Evolutionary conservation across 2,797 vertebrate species (phyloP).

Genomic region (Pempheris klunzingeri): DNA sequence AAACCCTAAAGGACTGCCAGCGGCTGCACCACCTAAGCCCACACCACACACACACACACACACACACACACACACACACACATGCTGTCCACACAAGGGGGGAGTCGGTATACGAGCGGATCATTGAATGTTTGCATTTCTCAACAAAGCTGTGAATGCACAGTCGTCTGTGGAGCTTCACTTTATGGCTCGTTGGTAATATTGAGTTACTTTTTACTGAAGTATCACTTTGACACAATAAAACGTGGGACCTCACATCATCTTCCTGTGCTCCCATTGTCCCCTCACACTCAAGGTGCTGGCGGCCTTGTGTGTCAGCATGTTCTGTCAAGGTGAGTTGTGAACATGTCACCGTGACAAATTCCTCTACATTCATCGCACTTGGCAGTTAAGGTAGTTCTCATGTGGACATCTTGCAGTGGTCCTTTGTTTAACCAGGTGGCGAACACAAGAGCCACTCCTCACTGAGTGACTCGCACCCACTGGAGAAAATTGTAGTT

Average conservation of each 20-base stretch:
- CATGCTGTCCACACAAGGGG: conserved; percentile 54
- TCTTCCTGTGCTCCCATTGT: conserved; percentile 9
- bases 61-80: conserved; percentile 60
- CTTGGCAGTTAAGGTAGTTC: conserved; percentile 60
- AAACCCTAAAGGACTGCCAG: conserved; percentile 66
- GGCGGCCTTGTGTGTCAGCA: conserved; percentile 34
- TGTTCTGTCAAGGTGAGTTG: conserved; percentile 37
- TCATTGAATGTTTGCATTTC: conserved; percentile 33
- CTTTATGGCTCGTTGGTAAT: neutral
- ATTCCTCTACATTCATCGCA: conserved; percentile 62
- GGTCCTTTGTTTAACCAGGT: conserved; percentile 77
- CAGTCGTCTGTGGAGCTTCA: conserved; percentile 28
- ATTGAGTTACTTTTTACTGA: conserved; percentile 14
- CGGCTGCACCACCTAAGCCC: conserved; percentile 56
- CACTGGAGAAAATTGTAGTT: conserved; percentile 66
- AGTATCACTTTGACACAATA: neutral
- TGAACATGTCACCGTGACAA: conserved; percentile 61
- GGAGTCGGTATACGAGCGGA: conserved; percentile 2
- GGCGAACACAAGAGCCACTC: conserved; percentile 57
- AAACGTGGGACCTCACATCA: neutral
- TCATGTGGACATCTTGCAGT: conserved; percentile 49
- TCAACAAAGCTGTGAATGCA: conserved; percentile 36
- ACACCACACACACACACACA: conserved; percentile 66
- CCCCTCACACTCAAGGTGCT: conserved; percentile 19
- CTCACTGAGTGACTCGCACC: conserved; percentile 60